These are phyloP conservation scores for Cnemophilus loriae DNA, from an alignment of 2,113 vertebrate species.

Conservation along the genomic window DNA sequence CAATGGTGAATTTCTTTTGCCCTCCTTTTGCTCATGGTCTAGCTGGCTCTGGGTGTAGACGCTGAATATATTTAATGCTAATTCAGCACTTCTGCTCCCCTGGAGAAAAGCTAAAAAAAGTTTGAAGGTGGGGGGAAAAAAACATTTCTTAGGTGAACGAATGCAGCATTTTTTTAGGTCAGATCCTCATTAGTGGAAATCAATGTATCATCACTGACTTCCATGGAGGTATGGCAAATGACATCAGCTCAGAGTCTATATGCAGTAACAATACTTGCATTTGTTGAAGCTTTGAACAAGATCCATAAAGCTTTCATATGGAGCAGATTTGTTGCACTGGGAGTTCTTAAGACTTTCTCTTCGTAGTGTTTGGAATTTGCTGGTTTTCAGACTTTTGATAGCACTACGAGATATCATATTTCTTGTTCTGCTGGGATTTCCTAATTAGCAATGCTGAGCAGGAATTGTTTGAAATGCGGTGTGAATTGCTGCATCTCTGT, in stretches of 20 bases:
- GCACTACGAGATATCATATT: not conserved
- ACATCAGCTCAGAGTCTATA: not conserved
- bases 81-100: not conserved
- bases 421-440: not conserved
- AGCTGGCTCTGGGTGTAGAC: not conserved
- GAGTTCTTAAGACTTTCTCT: not conserved
- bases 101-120: not conserved
- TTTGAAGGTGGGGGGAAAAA: not conserved
- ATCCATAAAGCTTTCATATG: not conserved
- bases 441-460: slow-evolving; percentile 9
- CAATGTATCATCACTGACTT: not conserved
- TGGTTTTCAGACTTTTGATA: not conserved
- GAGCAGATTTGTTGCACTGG: not conserved
- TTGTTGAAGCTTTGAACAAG: not conserved
- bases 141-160: not conserved
- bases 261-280: not conserved
- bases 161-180: not conserved
- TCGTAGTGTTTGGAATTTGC: not conserved
- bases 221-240: not conserved
- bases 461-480: not conserved
- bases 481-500: not conserved
- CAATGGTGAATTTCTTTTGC: not conserved
- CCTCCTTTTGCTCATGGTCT: not conserved
- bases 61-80: not conserved
- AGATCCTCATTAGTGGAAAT: slow-evolving; percentile 20